Percentiles rank a stretch among this genome's conserved stretches.
Conservation (phyloP, 2,888 invertebrate species). For the Oscheius sp. region DNA sequence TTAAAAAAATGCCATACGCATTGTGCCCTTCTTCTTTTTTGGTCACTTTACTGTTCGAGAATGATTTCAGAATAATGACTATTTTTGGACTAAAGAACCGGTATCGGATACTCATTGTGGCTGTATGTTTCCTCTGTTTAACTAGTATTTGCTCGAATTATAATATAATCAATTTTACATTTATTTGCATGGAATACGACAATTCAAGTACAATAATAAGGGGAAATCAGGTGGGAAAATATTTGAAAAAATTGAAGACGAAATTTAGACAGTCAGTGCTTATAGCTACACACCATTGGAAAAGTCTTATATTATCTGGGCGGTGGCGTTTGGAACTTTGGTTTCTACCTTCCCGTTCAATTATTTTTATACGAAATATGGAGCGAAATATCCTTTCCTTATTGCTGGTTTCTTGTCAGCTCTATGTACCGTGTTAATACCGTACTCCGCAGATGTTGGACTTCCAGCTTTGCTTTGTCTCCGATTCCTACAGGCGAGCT, state of each 20-base stretch:
- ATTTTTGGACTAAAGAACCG: not conserved
- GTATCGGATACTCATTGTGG: slow-evolving; percentile 43
- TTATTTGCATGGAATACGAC: slow-evolving; percentile 58
- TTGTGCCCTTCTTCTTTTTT: too few species aligned
- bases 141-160: slow-evolving; percentile 55
- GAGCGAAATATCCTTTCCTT: slow-evolving; percentile 54
- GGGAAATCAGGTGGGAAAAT: not conserved
- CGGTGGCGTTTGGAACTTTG: slow-evolving; percentile 59
- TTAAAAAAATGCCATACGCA: too few species aligned
- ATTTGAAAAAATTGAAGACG: too few species aligned
- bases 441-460: slow-evolving; percentile 38
- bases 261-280: slow-evolving; percentile 35
- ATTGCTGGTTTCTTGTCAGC: slow-evolving; percentile 46
- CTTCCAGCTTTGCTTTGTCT: slow-evolving; percentile 37
- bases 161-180: slow-evolving; percentile 58
- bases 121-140: slow-evolving; percentile 45
- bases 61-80: too few species aligned
- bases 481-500: slow-evolving; percentile 48
- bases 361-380: slow-evolving; percentile 51
- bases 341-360: slow-evolving; percentile 61
- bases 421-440: slow-evolving; percentile 42
- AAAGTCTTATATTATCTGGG: slow-evolving; percentile 56
- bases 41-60: too few species aligned
- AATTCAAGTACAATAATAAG: slow-evolving; percentile 19
- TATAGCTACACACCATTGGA: slow-evolving; percentile 53